Conservation (phyloP, 2,113 vertebrate genomes). For the Blennius ocellaris region DNA sequence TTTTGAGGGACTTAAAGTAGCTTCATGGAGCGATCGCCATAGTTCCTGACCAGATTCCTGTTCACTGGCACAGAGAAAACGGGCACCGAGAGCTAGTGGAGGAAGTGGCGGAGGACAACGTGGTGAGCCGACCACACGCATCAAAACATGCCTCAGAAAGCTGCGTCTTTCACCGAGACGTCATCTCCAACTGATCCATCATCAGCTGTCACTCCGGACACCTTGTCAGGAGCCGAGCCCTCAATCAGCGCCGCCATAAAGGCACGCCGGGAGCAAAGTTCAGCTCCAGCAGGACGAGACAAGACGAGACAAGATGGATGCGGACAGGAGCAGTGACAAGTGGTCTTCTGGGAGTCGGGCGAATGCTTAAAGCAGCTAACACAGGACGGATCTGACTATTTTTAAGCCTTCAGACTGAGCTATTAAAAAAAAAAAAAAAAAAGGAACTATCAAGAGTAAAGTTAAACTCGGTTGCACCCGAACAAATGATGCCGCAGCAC, state of each 20-base stretch:
- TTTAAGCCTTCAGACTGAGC: background rate
- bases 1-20: background rate
- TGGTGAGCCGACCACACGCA: no score
- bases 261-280: slow-evolving; percentile 38
- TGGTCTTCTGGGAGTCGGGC: background rate
- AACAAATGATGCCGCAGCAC: background rate
- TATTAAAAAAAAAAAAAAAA: background rate
- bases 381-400: background rate
- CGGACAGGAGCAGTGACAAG: slow-evolving; percentile 1
- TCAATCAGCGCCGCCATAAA: slow-evolving; percentile 33
- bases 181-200: slow-evolving; percentile 29
- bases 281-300: slow-evolving; percentile 19
- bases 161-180: background rate
- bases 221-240: background rate
- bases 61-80: background rate
- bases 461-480: background rate
- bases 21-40: slow-evolving; percentile 25
- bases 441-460: background rate
- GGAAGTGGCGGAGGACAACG: no score
- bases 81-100: no score
- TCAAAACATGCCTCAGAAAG: background rate
- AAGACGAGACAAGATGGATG: background rate
- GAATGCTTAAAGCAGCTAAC: background rate
- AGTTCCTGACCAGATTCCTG: slow-evolving; percentile 7
- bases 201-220: slow-evolving; percentile 5